These are phyloP conservation scores for Zoroaster sp. DNA, from an alignment of 53 echinoderm and acorn worm species.

Conservation along the genomic window DNA sequence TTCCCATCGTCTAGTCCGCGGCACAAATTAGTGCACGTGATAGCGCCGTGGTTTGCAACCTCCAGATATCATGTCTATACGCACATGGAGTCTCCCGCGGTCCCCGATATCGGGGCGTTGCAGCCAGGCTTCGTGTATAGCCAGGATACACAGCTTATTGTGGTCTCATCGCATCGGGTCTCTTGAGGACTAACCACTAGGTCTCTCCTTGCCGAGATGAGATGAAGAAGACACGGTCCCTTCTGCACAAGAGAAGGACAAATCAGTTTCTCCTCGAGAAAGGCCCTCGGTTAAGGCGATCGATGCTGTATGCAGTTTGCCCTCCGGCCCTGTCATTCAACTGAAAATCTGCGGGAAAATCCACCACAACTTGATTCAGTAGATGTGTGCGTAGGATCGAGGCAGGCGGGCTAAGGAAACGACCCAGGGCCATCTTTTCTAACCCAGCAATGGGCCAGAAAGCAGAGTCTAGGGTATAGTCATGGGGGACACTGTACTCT, in stretches of 20 bases:
- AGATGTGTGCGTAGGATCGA: conserved; percentile 2
- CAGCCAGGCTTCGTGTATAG: background rate
- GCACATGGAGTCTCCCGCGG: background rate
- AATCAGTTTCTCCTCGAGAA: conserved; percentile 34
- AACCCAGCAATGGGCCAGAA: background rate
- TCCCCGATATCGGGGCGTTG: background rate
- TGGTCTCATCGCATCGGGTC: conserved; percentile 17
- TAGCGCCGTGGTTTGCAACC: background rate
- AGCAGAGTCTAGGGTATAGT: conserved; percentile 3
- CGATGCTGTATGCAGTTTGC: conserved; percentile 49
- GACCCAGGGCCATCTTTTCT: conserved; percentile 18
- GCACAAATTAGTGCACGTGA: background rate
- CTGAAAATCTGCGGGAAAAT: conserved; percentile 61
- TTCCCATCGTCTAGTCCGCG: background rate
- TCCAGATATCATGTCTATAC: background rate
- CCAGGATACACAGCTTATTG: no score
- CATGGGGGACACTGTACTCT: conserved; percentile 47
- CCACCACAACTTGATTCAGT: conserved; percentile 40
- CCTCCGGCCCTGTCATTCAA: conserved; percentile 57
- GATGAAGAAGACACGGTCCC: background rate
- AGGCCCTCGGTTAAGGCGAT: conserved; percentile 30
- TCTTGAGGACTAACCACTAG: background rate
- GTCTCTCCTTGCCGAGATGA: background rate
- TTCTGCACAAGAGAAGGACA: background rate
- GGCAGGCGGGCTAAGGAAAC: conserved; percentile 30